Percentiles rank a stretch among this genome's conserved stretches.
Conservation (phyloP, 2,113 vertebrate genomes). For the Misgurnus mizolepis region DNA sequence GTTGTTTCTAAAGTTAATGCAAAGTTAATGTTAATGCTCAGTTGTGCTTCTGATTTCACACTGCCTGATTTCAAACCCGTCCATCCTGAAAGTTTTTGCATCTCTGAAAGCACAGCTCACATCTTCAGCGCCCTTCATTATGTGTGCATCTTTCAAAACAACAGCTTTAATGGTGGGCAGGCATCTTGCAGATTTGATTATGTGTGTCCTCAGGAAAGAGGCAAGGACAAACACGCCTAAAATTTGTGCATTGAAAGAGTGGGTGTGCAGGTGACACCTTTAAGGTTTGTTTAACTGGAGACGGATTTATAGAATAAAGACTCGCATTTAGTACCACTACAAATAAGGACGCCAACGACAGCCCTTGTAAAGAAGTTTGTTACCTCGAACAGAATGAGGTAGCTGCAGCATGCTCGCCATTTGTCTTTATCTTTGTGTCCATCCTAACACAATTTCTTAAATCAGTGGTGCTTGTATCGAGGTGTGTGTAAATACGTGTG, state of each 20-base stretch:
- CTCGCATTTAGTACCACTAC: not conserved
- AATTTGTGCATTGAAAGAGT: not conserved
- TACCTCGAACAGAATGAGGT: not conserved
- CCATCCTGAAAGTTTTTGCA: slow-evolving; percentile 8
- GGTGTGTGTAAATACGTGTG: slow-evolving; percentile 17
- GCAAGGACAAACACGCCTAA: slow-evolving; percentile 35
- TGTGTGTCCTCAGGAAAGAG: slow-evolving; percentile 17
- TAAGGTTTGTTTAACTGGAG: not conserved
- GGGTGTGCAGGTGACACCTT: not conserved
- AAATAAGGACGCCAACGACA: not conserved
- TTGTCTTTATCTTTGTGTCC: not conserved
- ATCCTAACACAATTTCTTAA: slow-evolving; percentile 9
- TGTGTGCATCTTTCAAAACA: slow-evolving; percentile 13
- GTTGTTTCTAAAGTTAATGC: slow-evolving; percentile 26
- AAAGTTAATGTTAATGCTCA: too few relatives aligned
- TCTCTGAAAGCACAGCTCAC: slow-evolving; percentile 27
- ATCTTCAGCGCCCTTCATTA: slow-evolving; percentile 26
- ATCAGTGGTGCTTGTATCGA: not conserved
- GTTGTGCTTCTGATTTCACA: not conserved
- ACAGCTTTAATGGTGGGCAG: slow-evolving; percentile 18
- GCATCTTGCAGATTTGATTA: slow-evolving; percentile 35
- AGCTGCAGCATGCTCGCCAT: not conserved
- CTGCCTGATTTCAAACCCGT: slow-evolving; percentile 22
- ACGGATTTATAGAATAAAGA: not conserved
- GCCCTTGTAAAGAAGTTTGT: slow-evolving; percentile 23